Base-by-base conservation (phyloP, 2,797 vertebrate species). In the Enteromius treurensis region DNA sequence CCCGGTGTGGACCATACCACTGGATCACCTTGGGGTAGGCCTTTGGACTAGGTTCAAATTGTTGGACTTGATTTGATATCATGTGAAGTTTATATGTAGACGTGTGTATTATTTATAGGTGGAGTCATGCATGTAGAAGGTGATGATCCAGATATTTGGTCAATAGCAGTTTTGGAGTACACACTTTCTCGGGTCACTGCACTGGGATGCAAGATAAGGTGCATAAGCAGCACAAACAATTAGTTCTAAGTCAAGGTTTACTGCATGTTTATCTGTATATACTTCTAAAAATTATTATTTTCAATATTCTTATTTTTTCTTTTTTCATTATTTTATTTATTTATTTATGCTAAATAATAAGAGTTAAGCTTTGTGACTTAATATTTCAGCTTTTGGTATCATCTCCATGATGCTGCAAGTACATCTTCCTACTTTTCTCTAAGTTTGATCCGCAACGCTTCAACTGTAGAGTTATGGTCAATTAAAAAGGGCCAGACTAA, bases 301-400 rank as follows among this genome's bases (percentile, higher is more conserved):
- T 10, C 9, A 42, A 10, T 4, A 68, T 15, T 7, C 8, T 45
- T 15, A 0, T 8, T 45, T 26, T 69, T 19, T 2, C 9, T 69
- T 14, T 74, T 74, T 11, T 53, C 29, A 74, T 53, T 53, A 1
- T 70, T 45, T 45, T 8, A 45, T 45, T 40, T 13, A 51, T 2
- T 68, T 11, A 3, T 34, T 73, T 40, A 69, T 47, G 34, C 9
- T 53, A 55, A 29, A n/a, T 23, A 58, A 32, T 21, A 21, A 40
- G 29, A 62, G 32, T 17, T 69, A 55, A 79, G 45, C 73, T 8
- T 64, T 65, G 53, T n/a, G 19, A 34, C 29, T 42, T 49, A 77
- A 37, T 89, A 1, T 91, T 92, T 82, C 87, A 95, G 95, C 26
- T 95, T 95, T 88, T 95, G 94, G 94, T 95, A 94, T 87, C 81